Base-by-base conservation (phyloP, 2,888 invertebrate genomes). In the Ornithoptera alexandrae region DNA sequence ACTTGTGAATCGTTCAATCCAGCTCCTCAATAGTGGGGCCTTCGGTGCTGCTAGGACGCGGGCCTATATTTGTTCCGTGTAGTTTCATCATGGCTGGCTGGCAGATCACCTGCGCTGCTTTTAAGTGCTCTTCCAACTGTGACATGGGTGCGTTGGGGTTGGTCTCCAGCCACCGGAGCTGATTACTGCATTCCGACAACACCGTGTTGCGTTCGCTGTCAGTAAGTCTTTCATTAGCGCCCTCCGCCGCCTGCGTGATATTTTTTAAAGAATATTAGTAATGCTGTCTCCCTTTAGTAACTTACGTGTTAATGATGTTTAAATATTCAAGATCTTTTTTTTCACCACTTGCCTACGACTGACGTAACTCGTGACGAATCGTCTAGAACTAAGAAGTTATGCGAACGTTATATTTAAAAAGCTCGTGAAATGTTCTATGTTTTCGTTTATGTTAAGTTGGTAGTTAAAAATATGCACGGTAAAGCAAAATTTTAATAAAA, bases 21-120 rank as follows among this genome's bases (percentile, higher is more conserved):
- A 69, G 17, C 59, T 79, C 79, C 62, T 78, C 76, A 59, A 96
- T 95, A 64, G 95, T 96, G 17, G 95, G 95, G 0, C 94, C 94
- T 5, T 53, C 42, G 20, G 90, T 82, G 67, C 89, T 81, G 68
- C 79, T 75, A 61, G 88, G 76, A 74, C 90, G 75, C 60, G 82
- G 77, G 15, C 87, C 90, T 5, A 84, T 86, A 36, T 83, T 85
- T 0, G 93, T 93, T 65, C 95, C 95, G 76, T 97, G 97, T n/a
- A 97, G 86, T 81, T 97, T 97, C 83, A 96, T 94, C 95, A 98
- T 97, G 60, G 96, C 93, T 0, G 97, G 96, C 65, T 95, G 94
- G 80, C 97, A 97, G 22, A 95, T 94, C 22, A 93, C 93, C 82
- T 97, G 97, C 24, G 96, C 89, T 65, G 96, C 95, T 79, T 96